Base-by-base conservation (phyloP, 1,140 invertebrate genomes). In the Drusus annulatus region DNA sequence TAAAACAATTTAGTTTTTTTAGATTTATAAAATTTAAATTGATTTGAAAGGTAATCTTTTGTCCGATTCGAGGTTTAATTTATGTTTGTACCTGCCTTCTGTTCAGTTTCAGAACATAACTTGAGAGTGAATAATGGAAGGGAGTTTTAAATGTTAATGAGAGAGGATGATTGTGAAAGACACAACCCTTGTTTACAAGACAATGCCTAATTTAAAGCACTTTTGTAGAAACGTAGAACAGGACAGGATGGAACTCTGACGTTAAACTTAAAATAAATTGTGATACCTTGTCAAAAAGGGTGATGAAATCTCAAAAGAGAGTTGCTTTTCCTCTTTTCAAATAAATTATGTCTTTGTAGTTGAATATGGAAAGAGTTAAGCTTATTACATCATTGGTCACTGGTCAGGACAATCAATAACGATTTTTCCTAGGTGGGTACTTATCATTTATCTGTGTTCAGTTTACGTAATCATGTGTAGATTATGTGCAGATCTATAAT, bases 201-300 rank as follows among this genome's bases (percentile, higher is more conserved):
- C 36, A 69, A n/a, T 69, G n/a, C 36, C n/a, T 69, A 69, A 69
- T 69, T n/a, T 69, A 45, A 51, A 36, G 17, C 36, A 69, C 65
- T 69, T 69, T 31, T 19, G 3, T 36, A 28, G 10, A 8, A 63
- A 50, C 16, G n/a, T 45, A n/a, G 65, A n/a, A 23, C n/a, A 8
- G 31, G 45, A 51, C 36, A 45, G 36, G 19, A 19, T 10, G 17
- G 65, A 50, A 36, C 15, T 36, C 15, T n/a, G 16, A 50, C 28
- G 31, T 28, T 45, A 19, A 69, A 69, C 5, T 45, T n/a, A 28
- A 28, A 28, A 28, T 28, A 5, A 28, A 51, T 69, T 31, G 17
- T 50, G 65, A 69, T 69, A 69, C 8, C 23, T 13, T 15, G 36
- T 36, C 17, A 69, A 69, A 25, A n/a, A 28, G 28, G 25, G 23